Base-by-base conservation (phyloP, 2,797 vertebrate species). In the Cossypha heuglini region DNA sequence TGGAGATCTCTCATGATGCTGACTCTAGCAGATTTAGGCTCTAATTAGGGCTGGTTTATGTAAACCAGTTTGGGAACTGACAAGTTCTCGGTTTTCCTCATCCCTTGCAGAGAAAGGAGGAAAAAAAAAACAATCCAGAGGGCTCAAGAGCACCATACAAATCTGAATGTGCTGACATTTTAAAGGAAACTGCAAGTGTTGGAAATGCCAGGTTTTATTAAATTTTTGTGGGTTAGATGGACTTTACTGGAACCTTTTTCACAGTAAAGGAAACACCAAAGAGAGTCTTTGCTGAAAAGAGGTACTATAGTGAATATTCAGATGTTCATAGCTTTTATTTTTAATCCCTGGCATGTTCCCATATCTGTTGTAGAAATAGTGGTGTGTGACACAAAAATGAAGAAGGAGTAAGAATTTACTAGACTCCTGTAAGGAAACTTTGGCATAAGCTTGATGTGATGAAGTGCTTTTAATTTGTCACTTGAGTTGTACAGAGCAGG, bases 41-140 rank as follows among this genome's bases (percentile, higher is more conserved):
- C 20, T 90, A 24, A 75, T 84, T 91, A 92, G 78, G 38, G 7
- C 20, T 90, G 62, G 42, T 74, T 86, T 92, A 35, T 67, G 26
- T 90, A 77, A 94, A 90, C 62, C 21, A 29, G 57, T 86, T 68
- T 61, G 49, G 54, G 83, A 91, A 46, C 43, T 86, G 85, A 51
- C 21, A 57, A 61, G 25, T 93, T 90, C 52, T 79, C n/a, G 14
- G 21, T 90, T 92, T 52, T 86, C 42, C 38, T 86, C 63, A 86
- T 75, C 35, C 33, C 18, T 58, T 42, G 57, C 42, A 74, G 86
- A 86, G 42, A 57, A 48, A 42, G 25, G 17, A 57, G 6, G 5
- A 2, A 1, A 5, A 3, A 63, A n/a, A n/a, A 10, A 17, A 2
- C 31, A 10, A 2, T n/a, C 16, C 22, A 35, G 25, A 33, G 83